Base-by-base conservation (phyloP, 1,140 invertebrate genomes). In the Pachypeltis micranthus region DNA sequence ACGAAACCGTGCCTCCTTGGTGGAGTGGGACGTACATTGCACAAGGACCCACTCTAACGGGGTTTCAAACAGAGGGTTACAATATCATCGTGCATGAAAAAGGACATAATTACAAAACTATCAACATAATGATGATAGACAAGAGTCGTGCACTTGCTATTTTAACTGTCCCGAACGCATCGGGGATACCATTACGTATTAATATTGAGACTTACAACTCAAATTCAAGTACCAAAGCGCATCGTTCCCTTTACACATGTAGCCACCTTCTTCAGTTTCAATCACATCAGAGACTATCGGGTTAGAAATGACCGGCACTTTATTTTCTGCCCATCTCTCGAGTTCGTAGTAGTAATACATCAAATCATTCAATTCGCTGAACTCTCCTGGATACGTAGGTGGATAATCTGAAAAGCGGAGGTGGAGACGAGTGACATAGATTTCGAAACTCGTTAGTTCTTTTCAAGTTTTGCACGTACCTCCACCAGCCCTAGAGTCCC, bases 171-270 rank as follows among this genome's bases (percentile, higher is more conserved):
- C n/a, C n/a, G n/a, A n/a, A n/a, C n/a, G n/a, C n/a, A n/a, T n/a
- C n/a, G n/a, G n/a, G n/a, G n/a, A n/a, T n/a, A n/a, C 31, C 31
- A 16, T 39, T 16, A 39, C 16, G 16, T 39, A 10, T 39, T 39
- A 7, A 7, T 10, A 16, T 39, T 39, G 31, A 39, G 7, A 10
- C 47, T 51, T 21, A 51, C 47, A 51, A 21, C 47, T 51, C 19
- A 51, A 21, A 51, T 51, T 51, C 47, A 51, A 21, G 23, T 51
- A 51, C 47, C 47, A 51, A 16, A 51, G 47, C 23, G 47, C 47
- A 21, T 51, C 47, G 47, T 51, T 51, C 23, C 47, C 47, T 51
- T 51, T 51, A 21, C 10, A 4, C 47, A 51, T 3, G 47, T 51
- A 51, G 10, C 23, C 4, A 10, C 47, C 47, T 10, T 10, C 10